Base-by-base conservation (phyloP, 2,113 vertebrate species). In the Zapus hudsonius region DNA sequence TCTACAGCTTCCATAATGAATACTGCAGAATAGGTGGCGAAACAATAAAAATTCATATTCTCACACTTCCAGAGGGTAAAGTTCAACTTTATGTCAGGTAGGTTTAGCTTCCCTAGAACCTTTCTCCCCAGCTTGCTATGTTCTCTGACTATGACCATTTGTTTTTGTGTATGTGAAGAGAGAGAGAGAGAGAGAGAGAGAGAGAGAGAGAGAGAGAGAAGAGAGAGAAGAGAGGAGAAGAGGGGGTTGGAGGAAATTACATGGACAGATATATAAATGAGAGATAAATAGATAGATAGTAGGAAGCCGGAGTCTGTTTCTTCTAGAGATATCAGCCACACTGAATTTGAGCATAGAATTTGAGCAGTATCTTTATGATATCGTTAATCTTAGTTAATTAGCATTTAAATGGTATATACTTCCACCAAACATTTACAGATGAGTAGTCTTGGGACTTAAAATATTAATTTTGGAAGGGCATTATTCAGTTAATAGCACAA, bases 1-100 rank as follows among this genome's bases (percentile, higher is more conserved):
- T 7, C 22, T 5, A 40, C 10, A 44, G 9, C 4, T 84, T 4
- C 74, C 23, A 93, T 76, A 72, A 64, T 7, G 81, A 91, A 75
- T 33, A 55, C 47, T 44, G 47, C 16, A 89, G 40, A 92, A 23
- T 55, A 38, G 31, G 5, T 88, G 33, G 5, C 38, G 75, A 40
- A 91, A n/a, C 25, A 81, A 75, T n/a, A 90, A 27, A 72, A 66
- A 42, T 63, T 52, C 70, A 47, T 82, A 90, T 92, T 87, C 17
- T 87, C 16, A 66, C 40, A 73, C 17, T 87, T 87, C 44, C 73
- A 72, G 82, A n/a, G 72, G 20, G 7, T 84, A 40, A 22, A 84
- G 8, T 82, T 33, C 33, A 89, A 76, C 16, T 36, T 73, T 2
- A 85, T 89, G 6, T 70, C 22, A 42, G 40, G 16, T 10, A 89